Evolutionary conservation across 2,888 invertebrate genomes (phyloP), one percentile per base, ranked within the genome.

Genomic region (Helleia helle): DNA sequence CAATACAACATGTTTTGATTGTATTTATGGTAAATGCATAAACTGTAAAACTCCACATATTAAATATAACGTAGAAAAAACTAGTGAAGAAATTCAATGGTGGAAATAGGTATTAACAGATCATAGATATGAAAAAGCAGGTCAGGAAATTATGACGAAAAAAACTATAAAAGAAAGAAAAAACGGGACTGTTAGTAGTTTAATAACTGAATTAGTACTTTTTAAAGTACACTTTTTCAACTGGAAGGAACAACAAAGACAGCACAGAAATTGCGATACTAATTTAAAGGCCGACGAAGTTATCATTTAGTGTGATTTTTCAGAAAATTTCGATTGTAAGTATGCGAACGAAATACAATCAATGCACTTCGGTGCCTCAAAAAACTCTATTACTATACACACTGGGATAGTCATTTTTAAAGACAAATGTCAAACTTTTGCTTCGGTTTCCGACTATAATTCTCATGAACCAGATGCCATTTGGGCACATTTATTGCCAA

Each of bases 1-100:
- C 14, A 18, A 39, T 29, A 39, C 29, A 4, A 39, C 8, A 29
- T 38, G 18, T 11, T 28, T 29, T 13, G 12, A 12, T 8, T 30
- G 38, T 29, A 38, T 38, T 38, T 38, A 38, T 29, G 13, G 24
- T 12, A 12, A 38, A 2, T 30, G 38, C 27, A 8, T 14, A 14
- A 37, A 14, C n/a, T 37, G 37, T 37, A 37, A 37, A 26, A 26
- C 14, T 18, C 14, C 22, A 25, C n/a, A 25, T 25, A 22, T 37
- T 22, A 12, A 14, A 37, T 27, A 26, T 14, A 26, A 37, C 12
- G 12, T 5, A 27, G 26, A 27, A 12, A 27, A 27, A 12, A 11
- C 11, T 6, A 27, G 27, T 27, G 27, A 27, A 27, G 27, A 9
- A 27, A 27, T 27, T 11, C 9, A 27, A 27, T 27, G 27, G 27